Evolutionary conservation across 2,888 invertebrate genomes (phyloP), one percentile per base, ranked within the genome.

Genomic region (Sinotaia quadrata): DNA sequence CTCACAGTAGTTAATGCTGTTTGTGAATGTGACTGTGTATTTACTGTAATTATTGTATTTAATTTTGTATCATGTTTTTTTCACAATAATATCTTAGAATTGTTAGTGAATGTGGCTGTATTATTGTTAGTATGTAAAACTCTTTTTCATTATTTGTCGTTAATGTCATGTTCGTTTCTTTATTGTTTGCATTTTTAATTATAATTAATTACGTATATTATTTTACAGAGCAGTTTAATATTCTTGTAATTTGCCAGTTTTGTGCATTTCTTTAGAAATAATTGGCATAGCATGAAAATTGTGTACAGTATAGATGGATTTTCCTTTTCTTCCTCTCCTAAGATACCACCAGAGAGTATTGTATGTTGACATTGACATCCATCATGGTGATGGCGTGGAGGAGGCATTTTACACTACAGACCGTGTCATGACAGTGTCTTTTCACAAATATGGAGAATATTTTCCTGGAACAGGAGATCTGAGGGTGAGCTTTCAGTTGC

Each of bases 341-440:
- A 89, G 89, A 72, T 98, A 98, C 88, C 98, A 98, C 87, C 97
- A 97, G 88, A 91, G 98, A 81, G 98, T 99, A 15, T 89, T 99
- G 66, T 99, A 99, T 88, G 96, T 99, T 78, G 99, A 99, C 87
- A 99, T 99, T 83, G 99, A 99, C 89, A 98, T 99, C 41, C 99
- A 99, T 89, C 99, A 99, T 85, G 99, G 99, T 0, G 99, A 99
- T 89, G 99, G 99, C 27, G 99, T 99, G 0, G 98, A 99, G 89
- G 99, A 98, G 90, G 98, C 98, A 0, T 98, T 98, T 90, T 99
- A 98, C 87, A 97, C 98, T 2, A 99, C 99, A 0, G 99, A 99
- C 89, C 91, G 99, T 79, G 99, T 99, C 0, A 99, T 99, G 99
- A 99, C 99, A 0, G 97, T 97, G 0, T 97, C 96, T 15, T 99